These are phyloP conservation scores for Typhlichthys eigenmanni DNA, from an alignment of 2,797 vertebrate species.

Conservation along the genomic window DNA sequence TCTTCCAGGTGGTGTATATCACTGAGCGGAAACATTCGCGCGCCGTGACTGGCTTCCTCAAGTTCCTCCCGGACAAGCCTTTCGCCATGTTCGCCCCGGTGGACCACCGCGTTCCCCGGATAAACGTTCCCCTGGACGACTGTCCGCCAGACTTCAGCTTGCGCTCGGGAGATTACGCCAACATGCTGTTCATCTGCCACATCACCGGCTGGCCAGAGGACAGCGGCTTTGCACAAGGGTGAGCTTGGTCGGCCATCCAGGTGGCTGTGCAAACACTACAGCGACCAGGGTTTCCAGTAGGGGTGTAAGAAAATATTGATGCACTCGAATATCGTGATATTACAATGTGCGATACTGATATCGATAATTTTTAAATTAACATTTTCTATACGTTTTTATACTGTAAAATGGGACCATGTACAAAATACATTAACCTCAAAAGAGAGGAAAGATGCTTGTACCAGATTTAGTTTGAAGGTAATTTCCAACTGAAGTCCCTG, in stretches of 20 bases:
- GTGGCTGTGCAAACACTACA: background rate
- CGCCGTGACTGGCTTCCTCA: constrained; percentile 90
- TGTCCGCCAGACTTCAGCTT: constrained; percentile 86
- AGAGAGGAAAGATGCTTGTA: too few species aligned
- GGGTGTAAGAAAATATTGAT: too few species aligned
- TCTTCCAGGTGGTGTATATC: constrained; percentile 89
- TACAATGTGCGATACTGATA: too few species aligned
- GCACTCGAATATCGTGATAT: too few species aligned
- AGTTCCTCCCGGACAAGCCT: constrained; percentile 87
- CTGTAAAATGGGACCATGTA: too few species aligned
- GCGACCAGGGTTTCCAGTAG: too few species aligned
- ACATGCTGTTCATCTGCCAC: constrained; percentile 89
- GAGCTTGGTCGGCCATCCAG: constrained; percentile 37
- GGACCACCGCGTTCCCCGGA: constrained; percentile 92
- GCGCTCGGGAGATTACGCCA: constrained; percentile 84
- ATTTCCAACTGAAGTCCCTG: too few species aligned
- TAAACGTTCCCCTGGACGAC: constrained; percentile 85
- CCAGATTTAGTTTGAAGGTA: too few species aligned
- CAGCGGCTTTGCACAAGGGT: constrained; percentile 94
- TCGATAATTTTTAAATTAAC: too few species aligned
- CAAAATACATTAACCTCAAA: too few species aligned
- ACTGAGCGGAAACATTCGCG: constrained; percentile 93
- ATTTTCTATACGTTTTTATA: too few species aligned
- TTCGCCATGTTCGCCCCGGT: constrained; percentile 93
- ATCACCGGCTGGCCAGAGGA: constrained; percentile 89